Conservation (phyloP, 2,888 invertebrate species). For the Drosophila robusta region DNA sequence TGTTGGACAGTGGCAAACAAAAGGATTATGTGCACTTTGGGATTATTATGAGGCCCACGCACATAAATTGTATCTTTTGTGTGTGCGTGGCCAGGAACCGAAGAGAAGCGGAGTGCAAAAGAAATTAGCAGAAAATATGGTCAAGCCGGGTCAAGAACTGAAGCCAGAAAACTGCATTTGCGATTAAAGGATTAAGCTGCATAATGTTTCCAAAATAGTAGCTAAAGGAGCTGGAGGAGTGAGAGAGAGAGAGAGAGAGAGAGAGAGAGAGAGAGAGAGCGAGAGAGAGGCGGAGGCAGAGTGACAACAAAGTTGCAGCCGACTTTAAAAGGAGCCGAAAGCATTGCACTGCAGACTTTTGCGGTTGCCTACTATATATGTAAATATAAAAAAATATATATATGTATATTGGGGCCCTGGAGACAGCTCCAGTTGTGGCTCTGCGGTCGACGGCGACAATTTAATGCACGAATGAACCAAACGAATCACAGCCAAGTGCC, state of each 20-base stretch:
- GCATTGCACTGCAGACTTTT: conserved; percentile 11
- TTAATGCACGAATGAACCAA: conserved; percentile 74
- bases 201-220: conserved; percentile 76
- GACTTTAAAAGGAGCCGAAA: conserved; percentile 69
- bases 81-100: neutral
- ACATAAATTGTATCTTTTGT: conserved; percentile 51
- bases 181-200: conserved; percentile 77
- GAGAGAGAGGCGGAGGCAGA: conserved; percentile 2
- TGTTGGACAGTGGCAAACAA: conserved; percentile 66
- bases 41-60: conserved; percentile 69
- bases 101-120: conserved; percentile 21
- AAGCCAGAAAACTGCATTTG: conserved; percentile 48
- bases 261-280: neutral
- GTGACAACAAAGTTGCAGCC: conserved; percentile 66
- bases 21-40: conserved; percentile 78
- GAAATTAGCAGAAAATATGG: conserved; percentile 70
- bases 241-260: conserved; percentile 6
- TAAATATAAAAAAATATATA: neutral
- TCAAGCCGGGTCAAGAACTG: conserved; percentile 31
- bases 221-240: conserved; percentile 6
- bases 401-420: neutral
- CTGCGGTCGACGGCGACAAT: conserved; percentile 67
- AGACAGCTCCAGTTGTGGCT: conserved; percentile 24
- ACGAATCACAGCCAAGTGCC: conserved; percentile 33
- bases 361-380: conserved; percentile 35